Evolutionary conservation across 1,140 invertebrate genomes (phyloP), one percentile per base, ranked within the genome.

Genomic region (Protaetia brevitarsis): DNA sequence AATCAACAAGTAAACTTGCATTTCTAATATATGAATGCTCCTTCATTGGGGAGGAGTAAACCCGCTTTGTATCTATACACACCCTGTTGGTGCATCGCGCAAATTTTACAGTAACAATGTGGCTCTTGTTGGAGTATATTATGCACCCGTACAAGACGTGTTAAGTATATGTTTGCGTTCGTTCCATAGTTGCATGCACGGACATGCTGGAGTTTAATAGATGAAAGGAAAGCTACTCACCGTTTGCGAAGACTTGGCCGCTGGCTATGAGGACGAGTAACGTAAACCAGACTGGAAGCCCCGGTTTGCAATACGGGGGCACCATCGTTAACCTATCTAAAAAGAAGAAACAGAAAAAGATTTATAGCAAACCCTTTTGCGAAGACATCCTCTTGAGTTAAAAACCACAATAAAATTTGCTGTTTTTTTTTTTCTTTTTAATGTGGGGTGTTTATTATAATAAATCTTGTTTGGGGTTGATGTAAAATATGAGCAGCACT

Each of bases 281-380:
- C 11, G 30, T 13, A 34, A 62, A 36, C 57, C 57, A 28, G 31
- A 62, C 13, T 16, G 21, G 31, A 28, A 31, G 0, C 30, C 31
- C 29, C 11, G 29, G 60, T 26, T 30, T 31, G 29, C 29, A 11
- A 31, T 23, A 11, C 19, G 31, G 29, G 19, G 60, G 60, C 60
- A 30, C 21, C 60, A 62, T 62, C n/a, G 31, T 34, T 21, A 62
- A 62, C 60, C 60, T 62, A 21, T 37, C 34, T 62, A 8, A n/a
- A 26, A 36, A 62, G 29, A 34, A 62, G 11, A 36, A 31, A 62
- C 10, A 62, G n/a, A 62, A 62, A 19, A 34, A 34, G 19, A 34
- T 36, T 30, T 62, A 62, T 62, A 62, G 60, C 60, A 62, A 62
- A 62, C 60, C 60, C 27, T 62, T 59, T 21, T 31, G 23, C 19